Conservation (phyloP, 2,797 vertebrate species). For the Danio choprae region DNA sequence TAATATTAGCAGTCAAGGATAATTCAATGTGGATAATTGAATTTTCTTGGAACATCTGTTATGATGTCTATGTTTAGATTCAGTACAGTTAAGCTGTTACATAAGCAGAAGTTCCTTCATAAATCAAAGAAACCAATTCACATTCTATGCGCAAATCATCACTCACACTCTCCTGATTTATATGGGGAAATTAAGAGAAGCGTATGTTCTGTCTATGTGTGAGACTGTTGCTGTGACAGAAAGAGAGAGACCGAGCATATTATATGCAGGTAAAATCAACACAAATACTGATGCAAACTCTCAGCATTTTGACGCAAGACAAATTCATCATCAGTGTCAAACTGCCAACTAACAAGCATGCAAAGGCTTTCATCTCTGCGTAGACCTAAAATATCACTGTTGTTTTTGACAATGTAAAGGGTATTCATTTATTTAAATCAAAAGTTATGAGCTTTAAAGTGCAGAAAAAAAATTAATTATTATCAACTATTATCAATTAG, state of each 20-base stretch:
- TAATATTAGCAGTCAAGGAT: conserved; percentile 14
- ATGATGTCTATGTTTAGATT: conserved; percentile 26
- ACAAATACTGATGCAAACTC: conserved; percentile 20
- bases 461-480: no score
- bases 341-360: conserved; percentile 1
- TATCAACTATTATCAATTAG: no score
- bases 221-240: background rate
- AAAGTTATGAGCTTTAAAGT: background rate
- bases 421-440: background rate
- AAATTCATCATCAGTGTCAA: conserved; percentile 2
- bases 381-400: background rate
- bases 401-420: background rate
- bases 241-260: background rate
- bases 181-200: conserved; percentile 25
- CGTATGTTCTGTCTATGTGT: conserved; percentile 9
- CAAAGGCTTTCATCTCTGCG: background rate
- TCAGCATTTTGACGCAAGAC: conserved; percentile 8
- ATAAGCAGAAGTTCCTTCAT: conserved; percentile 17
- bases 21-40: background rate
- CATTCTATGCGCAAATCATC: background rate
- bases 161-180: conserved; percentile 15
- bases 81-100: conserved; percentile 8
- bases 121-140: conserved; percentile 24
- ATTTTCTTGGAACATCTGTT: conserved; percentile 16
- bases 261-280: conserved; percentile 1